These are phyloP conservation scores for Spodoptera litura DNA, from an alignment of 1,140 invertebrate genomes.

Conservation along the genomic window DNA sequence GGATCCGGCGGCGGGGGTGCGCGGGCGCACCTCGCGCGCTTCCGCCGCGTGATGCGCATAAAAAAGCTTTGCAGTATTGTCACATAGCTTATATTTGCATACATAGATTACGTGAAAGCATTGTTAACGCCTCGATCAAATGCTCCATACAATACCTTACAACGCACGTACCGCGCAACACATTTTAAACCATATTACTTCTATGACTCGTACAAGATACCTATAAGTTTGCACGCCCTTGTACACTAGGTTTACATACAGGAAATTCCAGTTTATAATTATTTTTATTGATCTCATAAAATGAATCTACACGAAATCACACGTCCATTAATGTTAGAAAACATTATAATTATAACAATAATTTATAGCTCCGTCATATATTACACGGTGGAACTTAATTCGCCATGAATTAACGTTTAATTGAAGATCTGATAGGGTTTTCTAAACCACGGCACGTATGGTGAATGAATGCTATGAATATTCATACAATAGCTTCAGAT, in stretches of 20 bases:
- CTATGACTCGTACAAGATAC: neutral
- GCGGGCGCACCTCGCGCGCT: conserved; percentile 78
- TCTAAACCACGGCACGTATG: conserved; percentile 51
- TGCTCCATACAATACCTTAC: conserved; percentile 43
- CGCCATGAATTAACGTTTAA: neutral
- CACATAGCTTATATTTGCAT: conserved; percentile 80
- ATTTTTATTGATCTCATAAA: conserved; percentile 46
- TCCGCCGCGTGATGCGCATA: conserved; percentile 84
- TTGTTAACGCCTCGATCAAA: conserved; percentile 64
- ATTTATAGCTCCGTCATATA: conserved; percentile 37
- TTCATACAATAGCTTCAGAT: conserved; percentile 67
- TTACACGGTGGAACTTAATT: neutral
- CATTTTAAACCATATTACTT: neutral
- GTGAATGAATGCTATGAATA: conserved; percentile 76
- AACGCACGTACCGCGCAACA: neutral
- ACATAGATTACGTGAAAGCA: conserved; percentile 77
- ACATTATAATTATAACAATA: conserved; percentile 37
- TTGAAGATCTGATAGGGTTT: conserved; percentile 13
- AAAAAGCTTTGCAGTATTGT: conserved; percentile 80
- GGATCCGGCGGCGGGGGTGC: conserved; percentile 77
- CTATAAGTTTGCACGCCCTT: neutral
- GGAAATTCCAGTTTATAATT: conserved; percentile 43
- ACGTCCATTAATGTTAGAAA: conserved; percentile 37
- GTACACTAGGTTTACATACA: conserved; percentile 12
- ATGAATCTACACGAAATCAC: conserved; percentile 35